Base-by-base conservation (phyloP, 2,888 invertebrate species). In the Eupithecia subumbrata region DNA sequence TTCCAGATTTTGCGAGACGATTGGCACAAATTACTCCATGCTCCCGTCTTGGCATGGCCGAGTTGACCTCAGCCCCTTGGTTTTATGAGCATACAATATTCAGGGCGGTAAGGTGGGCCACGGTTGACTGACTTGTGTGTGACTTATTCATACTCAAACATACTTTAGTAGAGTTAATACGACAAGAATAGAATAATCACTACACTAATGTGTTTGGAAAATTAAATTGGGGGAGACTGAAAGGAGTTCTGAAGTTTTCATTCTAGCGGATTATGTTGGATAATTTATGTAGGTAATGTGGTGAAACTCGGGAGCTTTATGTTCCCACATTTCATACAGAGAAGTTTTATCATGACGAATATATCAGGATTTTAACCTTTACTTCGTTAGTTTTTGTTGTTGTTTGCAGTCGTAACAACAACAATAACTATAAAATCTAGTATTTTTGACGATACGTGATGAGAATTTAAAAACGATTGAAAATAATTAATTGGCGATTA, bases 1-100 rank as follows among this genome's bases (percentile, higher is more conserved):
- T 77, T 78, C 78, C 78, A 80, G 78, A 80, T 80, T 77, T 78
- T 80, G 73, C 76, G 78, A 77, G 76, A 73, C 76, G 76, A 74
- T 79, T 75, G 78, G 76, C 66, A 14, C 76, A 77, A 78, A 77
- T 78, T 77, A 80, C 78, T 70, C 63, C 25, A 43, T 69, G 73
- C 68, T 80, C 70, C 71, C 74, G 74, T 64, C 66, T 67, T 67
- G 68, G 68, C 68, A 22, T 45, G 25, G 43, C 43, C 73, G 73
- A 70, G 71, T 73, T 74, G 75, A 77, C 77, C 73, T 76, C 73
- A 75, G 76, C 76, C 79, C 75, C 75, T 72, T 71, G 77, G 71
- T 78, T 78, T 77, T 80, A 76, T 72, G 78, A 76, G 74, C 71
- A 77, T 77, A 75, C 74, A 76, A 77, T 76, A 75, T 77, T 76